A percentile compares a stretch with the other conserved stretches of the same genome.
Evolutionary conservation across 23 tunicate genomes (phyloP).

Genomic region (Styela clava): DNA sequence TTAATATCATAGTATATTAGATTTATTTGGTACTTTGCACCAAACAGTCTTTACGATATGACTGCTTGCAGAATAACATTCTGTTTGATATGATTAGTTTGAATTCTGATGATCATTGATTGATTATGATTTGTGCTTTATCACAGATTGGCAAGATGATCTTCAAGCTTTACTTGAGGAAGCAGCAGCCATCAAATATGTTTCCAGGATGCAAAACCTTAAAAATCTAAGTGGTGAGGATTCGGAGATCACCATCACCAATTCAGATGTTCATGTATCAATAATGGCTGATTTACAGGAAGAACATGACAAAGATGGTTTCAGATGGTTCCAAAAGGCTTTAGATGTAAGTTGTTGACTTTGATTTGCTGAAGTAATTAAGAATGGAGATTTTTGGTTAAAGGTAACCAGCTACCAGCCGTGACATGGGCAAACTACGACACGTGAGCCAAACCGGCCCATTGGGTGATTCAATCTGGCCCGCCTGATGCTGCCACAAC

Average conservation of each 20-base stretch:
- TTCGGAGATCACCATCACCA: conserved; percentile 26
- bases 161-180: conserved; percentile 66
- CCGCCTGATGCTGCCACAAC: too few relatives aligned
- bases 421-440: too few relatives aligned
- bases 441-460: too few relatives aligned
- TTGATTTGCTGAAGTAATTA: not conserved
- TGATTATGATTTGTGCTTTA: too few relatives aligned
- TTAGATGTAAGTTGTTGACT: conserved; percentile 32
- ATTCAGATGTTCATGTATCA: conserved; percentile 56
- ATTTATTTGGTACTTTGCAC: too few relatives aligned
- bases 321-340: conserved; percentile 50
- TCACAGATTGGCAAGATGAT: conserved; percentile 80
- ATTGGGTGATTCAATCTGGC: too few relatives aligned
- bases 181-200: conserved; percentile 75
- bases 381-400: not conserved
- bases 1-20: too few relatives aligned
- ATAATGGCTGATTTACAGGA: conserved; percentile 87
- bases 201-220: conserved; percentile 54
- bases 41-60: too few relatives aligned
- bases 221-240: conserved; percentile 32
- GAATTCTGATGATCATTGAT: too few relatives aligned
- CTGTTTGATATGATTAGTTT: too few relatives aligned
- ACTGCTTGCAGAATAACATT: too few relatives aligned
- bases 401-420: too few relatives aligned
- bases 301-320: conserved; percentile 50